phyloP scores from a whole-genome alignment of 2,888 invertebrate genomes.

The Galerucella nymphaeae region DNA sequence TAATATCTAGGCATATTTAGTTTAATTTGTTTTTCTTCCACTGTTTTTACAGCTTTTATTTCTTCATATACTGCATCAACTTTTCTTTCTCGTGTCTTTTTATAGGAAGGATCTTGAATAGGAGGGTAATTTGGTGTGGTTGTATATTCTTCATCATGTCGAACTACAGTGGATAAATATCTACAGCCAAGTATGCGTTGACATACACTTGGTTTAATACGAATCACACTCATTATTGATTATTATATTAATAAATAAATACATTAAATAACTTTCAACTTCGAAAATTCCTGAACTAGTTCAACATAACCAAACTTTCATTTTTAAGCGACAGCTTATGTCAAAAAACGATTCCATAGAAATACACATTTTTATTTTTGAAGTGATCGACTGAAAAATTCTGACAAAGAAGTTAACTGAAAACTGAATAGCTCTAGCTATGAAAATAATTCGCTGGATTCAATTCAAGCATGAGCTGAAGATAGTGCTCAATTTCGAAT shows the following conservation, averaged over 20 bases:
- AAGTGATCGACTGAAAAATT: no score
- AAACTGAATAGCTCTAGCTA: no score
- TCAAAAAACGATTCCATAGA: no score
- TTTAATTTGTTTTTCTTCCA: slow-evolving; percentile 87
- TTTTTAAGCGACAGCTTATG: not conserved
- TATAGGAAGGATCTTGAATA: slow-evolving; percentile 71
- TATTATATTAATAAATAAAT: not conserved
- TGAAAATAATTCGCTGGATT: no score
- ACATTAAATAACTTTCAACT: not conserved
- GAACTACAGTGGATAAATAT: slow-evolving; percentile 33
- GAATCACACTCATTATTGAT: slow-evolving; percentile 37
- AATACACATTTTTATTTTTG: no score
- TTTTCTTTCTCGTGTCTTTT: slow-evolving; percentile 66
- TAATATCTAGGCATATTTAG: slow-evolving; percentile 86
- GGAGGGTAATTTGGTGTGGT: slow-evolving; percentile 69
- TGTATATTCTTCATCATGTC: slow-evolving; percentile 60
- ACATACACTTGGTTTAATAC: slow-evolving; percentile 23
- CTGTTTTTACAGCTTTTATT: slow-evolving; percentile 74
- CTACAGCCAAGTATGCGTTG: slow-evolving; percentile 27
- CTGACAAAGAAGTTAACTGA: no score
- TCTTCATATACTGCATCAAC: slow-evolving; percentile 67
- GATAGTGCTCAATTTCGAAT: no score
- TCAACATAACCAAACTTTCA: not conserved
- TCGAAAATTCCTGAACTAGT: not conserved
- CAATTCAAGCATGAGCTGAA: no score